Base-by-base conservation (phyloP, 2,797 vertebrate genomes). In the Cossypha heuglini region DNA sequence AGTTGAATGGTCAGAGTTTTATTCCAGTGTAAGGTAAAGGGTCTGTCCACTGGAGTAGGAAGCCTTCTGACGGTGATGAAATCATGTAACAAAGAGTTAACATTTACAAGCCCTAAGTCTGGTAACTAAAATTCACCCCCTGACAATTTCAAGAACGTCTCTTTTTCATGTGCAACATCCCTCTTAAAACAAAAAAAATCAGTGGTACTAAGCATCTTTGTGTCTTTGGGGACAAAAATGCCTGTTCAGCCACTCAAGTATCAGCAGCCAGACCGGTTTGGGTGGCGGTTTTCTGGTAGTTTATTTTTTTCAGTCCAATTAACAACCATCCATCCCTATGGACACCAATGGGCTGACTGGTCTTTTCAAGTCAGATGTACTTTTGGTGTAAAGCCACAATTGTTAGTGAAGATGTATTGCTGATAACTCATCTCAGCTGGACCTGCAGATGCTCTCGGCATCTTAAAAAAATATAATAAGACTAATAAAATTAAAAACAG, bases 391-490 rank as follows among this genome's bases (percentile, higher is more conserved):
- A 88, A 81, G 62, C 15, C 33, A 54, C 25, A 35, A 42, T 5
- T 31, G 15, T 62, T 63, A 82, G n/a, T 35, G 48, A 90, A 88
- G 85, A 94, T 58, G 10, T 52, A 92, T 49, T 45, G 24, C 48
- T 59, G 40, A 52, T 67, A 95, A 86, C 31, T 78, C 48, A 52
- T 54, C 61, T 68, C 66, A 67, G 21, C n/a, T 69, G 71, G 55
- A 94, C 57, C 80, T 94, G 90, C 67, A 96, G 48, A 79, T 71
- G 67, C 77, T 89, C 92, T 85, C 74, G 82, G 78, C 57, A 92
- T 88, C 67, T 92, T 88, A 58, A 88, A 93, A 95, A 94, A 83
- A 80, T 81, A 45, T 31, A 93, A 64, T 73, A 75, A 68, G 59
- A 89, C 49, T 93, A 92, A 93, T 46, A 49, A 21, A 77, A 93